These are phyloP conservation scores for Crocidura indochinensis DNA, from an alignment of 2,797 vertebrate genomes.

Conservation along the genomic window DNA sequence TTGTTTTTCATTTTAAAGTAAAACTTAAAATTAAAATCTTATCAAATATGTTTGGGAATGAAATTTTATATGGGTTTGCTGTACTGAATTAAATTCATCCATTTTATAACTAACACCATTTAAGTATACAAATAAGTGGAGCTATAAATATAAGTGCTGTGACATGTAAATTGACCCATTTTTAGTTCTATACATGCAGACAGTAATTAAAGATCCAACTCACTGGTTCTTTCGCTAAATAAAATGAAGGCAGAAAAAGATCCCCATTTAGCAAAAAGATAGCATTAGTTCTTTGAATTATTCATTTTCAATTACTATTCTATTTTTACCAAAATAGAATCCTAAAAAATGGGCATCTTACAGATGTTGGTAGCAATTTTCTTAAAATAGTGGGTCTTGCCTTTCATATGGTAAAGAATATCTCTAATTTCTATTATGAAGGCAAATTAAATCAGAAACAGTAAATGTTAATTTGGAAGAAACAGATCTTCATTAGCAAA, in stretches of 20 bases:
- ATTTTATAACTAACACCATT: conserved; percentile 5
- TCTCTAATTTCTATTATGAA: conserved; percentile 40
- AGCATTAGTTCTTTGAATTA: conserved; percentile 71
- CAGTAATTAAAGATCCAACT: conserved; percentile 53
- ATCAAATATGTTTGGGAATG: conserved; percentile 14
- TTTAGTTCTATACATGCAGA: conserved; percentile 54
- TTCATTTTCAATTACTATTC: conserved; percentile 68
- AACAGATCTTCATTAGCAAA: conserved; percentile 2
- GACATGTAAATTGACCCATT: conserved; percentile 14
- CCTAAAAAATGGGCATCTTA: conserved; percentile 48
- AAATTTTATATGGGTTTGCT: conserved; percentile 1
- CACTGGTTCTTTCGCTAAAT: conserved; percentile 43
- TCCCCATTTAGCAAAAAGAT: conserved; percentile 8
- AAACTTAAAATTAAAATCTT: conserved; percentile 61
- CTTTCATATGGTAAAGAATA: conserved; percentile 70
- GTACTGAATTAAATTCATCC: conserved; percentile 17
- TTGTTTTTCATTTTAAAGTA: conserved; percentile 39
- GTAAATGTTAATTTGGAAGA: conserved; percentile 33
- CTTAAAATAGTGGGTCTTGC: conserved; percentile 53
- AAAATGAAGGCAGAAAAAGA: conserved; percentile 52
- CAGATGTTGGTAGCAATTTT: conserved; percentile 48
- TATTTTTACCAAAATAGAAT: conserved; percentile 76
- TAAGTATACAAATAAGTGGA: background rate
- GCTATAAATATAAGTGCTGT: conserved; percentile 5
- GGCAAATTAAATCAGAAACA: conserved; percentile 56